These are phyloP conservation scores for Triplophysa siluroides DNA, from an alignment of 2,113 vertebrate genomes.

Conservation along the genomic window DNA sequence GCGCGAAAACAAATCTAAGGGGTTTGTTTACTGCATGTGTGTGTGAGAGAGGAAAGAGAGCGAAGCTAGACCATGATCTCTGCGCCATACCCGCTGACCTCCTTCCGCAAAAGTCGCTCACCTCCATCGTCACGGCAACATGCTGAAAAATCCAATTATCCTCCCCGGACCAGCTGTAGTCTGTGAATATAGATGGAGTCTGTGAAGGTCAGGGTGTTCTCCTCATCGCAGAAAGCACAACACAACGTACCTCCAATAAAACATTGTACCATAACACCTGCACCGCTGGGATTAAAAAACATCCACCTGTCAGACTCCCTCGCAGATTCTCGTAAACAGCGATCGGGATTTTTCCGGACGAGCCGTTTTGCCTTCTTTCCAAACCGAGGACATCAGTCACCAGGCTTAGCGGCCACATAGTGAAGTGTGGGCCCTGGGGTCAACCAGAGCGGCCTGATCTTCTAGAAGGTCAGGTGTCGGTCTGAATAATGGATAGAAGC, in stretches of 20 bases:
- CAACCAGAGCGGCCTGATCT: constrained; percentile 57
- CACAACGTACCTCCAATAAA: constrained; percentile 44
- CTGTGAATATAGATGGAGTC: constrained; percentile 73
- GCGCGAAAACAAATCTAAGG: constrained; percentile 14
- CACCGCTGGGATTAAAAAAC: background rate
- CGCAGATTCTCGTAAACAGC: constrained; percentile 54
- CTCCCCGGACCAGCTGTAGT: constrained; percentile 69
- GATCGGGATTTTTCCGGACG: constrained; percentile 33
- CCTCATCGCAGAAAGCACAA: constrained; percentile 56
- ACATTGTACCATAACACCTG: constrained; percentile 53
- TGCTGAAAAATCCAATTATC: constrained; percentile 79
- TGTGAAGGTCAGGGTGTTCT: constrained; percentile 68
- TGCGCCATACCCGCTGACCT: constrained; percentile 64
- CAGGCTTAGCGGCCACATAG: constrained; percentile 52
- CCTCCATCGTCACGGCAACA: constrained; percentile 59
- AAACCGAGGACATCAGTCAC: constrained; percentile 59
- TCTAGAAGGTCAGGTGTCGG: constrained; percentile 75
- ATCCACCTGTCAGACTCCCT: background rate
- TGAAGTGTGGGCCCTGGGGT: constrained; percentile 63
- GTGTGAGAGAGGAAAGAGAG: constrained; percentile 35
- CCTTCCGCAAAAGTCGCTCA: constrained; percentile 44
- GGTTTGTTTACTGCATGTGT: constrained; percentile 22
- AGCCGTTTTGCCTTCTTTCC: constrained; percentile 51
- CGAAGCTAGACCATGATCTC: constrained; percentile 52
- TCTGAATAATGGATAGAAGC: constrained; percentile 61